Percentiles rank a stretch among this genome's conserved stretches.
phyloP scores from a whole-genome alignment of 2,888 invertebrate genomes.

The Parapristionchus giblindavisi region DNA sequence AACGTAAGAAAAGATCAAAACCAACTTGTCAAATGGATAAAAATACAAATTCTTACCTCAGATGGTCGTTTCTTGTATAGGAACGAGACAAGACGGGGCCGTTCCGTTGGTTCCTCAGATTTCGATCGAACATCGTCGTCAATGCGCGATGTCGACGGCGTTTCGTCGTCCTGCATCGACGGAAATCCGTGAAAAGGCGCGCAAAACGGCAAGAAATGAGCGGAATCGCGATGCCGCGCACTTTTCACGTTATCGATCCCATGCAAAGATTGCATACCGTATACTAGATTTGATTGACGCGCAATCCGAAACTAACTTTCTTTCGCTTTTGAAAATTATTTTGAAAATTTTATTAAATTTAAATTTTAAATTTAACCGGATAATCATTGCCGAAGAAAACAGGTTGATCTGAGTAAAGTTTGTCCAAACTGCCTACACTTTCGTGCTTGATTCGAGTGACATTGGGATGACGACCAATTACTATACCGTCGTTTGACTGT shows the following conservation, averaged over 20 bases:
- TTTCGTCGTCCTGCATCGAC: slow-evolving; percentile 27
- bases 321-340: background rate
- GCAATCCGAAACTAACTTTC: background rate
- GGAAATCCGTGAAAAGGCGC: background rate
- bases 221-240: slow-evolving; percentile 4
- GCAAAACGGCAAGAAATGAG: background rate
- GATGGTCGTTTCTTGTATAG: slow-evolving; percentile 31
- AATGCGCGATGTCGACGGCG: slow-evolving; percentile 6
- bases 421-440: slow-evolving; percentile 26
- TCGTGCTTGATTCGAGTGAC: slow-evolving; percentile 24
- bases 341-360: background rate
- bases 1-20: no score
- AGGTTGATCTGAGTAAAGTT: background rate
- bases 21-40: no score
- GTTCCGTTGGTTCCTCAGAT: background rate
- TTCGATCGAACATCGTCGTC: background rate
- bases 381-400: slow-evolving; percentile 24
- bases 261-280: no score
- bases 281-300: no score
- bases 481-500: background rate
- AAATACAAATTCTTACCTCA: background rate
- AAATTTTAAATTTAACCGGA: background rate
- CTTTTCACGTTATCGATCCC: no score
- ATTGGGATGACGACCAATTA: slow-evolving; percentile 22
- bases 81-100: slow-evolving; percentile 16